Evolutionary conservation across 2,888 invertebrate genomes (phyloP).

Genomic region (Cantharis flavilabris): DNA sequence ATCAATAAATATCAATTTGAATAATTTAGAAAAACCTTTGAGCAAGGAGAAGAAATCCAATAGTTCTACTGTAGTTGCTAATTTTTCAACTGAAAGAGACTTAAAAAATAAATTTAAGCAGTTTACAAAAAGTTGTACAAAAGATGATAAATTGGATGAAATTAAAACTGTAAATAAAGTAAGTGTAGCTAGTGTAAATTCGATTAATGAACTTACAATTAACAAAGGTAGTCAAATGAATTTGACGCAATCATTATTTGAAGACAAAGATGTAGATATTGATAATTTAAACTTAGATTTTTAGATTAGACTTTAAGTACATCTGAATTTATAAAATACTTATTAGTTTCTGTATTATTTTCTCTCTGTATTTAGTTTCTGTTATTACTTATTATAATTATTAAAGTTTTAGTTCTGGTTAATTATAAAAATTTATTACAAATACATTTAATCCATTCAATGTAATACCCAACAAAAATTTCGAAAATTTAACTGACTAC

Average conservation of each 20-base stretch:
- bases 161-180: background rate
- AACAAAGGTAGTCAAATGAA: background rate
- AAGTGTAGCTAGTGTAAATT: background rate
- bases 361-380: too few species aligned
- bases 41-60: background rate
- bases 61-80: background rate
- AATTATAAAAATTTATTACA: background rate
- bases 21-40: background rate
- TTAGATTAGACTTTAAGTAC: background rate
- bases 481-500: too few species aligned
- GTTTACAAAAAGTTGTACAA: background rate
- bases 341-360: background rate
- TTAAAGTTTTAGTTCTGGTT: background rate
- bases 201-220: background rate
- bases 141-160: background rate
- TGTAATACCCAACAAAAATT: too few species aligned
- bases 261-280: constrained; percentile 58
- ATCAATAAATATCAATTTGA: background rate
- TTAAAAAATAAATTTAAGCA: background rate
- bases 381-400: background rate
- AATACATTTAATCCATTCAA: too few species aligned
- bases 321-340: background rate
- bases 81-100: too few species aligned
- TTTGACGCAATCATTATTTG: constrained; percentile 52
- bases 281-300: constrained; percentile 57